Conservation (phyloP, 2,113 vertebrate species). For the Pteruthius melanotis region DNA sequence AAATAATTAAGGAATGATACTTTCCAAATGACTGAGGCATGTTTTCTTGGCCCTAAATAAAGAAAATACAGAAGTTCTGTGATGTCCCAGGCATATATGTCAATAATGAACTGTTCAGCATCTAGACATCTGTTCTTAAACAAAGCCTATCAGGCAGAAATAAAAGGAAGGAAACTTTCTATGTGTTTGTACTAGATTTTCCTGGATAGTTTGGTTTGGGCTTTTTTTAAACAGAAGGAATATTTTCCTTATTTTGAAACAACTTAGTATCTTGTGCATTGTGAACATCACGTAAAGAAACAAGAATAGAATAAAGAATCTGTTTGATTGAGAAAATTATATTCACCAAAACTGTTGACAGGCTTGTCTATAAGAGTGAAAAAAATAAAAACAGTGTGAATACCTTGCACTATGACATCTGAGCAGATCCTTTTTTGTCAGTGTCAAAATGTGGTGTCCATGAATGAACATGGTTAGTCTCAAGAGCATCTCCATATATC, state of each 20-base stretch:
- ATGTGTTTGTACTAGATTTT: neutral
- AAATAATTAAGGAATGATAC: neutral
- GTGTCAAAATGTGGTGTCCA: neutral
- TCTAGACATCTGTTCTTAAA: neutral
- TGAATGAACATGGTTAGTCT: neutral
- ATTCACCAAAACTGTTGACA: neutral
- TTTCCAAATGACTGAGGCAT: neutral
- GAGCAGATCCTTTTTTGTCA: neutral
- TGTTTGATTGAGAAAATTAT: neutral
- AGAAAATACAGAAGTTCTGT: neutral
- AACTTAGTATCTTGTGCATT: neutral
- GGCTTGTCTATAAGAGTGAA: neutral
- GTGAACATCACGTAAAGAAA: neutral
- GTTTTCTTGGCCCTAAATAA: neutral
- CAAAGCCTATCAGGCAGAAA: neutral
- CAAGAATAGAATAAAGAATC: neutral
- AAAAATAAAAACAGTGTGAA: neutral
- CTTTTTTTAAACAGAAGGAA: neutral
- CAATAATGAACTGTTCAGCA: neutral
- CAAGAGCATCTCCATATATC: neutral
- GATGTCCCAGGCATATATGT: neutral
- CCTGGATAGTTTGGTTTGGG: neutral
- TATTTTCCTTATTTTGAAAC: neutral
- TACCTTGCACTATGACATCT: neutral
- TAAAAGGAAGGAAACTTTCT: neutral